Percentiles rank a stretch among this genome's conserved stretches.
phyloP scores from a whole-genome alignment of 2,888 invertebrate genomes.

The Sinohyriopsis cumingii region DNA sequence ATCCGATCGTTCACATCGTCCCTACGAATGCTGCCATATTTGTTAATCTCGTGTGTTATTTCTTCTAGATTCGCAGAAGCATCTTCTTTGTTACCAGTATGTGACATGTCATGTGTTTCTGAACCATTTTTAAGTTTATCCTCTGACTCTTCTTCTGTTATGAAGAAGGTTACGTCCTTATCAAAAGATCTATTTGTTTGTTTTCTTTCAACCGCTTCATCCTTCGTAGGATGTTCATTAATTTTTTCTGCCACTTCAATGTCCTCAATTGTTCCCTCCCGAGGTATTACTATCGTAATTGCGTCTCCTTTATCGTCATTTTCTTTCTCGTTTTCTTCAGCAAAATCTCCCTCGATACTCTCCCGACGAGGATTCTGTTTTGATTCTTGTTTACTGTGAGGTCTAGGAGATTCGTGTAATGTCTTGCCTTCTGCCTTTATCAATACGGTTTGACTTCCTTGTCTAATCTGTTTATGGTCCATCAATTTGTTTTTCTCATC shows the following conservation, averaged over 20 bases:
- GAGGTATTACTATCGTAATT: conserved; percentile 1
- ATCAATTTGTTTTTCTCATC: not conserved
- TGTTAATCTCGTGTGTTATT: too few relatives aligned
- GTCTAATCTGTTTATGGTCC: conserved; percentile 3
- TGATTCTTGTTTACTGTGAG: conserved; percentile 4
- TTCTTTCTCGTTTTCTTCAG: conserved; percentile 7
- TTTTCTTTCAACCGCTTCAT: conserved; percentile 8
- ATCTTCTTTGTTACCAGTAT: too few relatives aligned
- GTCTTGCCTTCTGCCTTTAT: conserved; percentile 3
- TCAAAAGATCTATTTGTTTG: conserved; percentile 2
- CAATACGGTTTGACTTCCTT: conserved; percentile 2
- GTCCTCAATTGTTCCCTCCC: not conserved
- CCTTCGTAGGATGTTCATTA: not conserved
- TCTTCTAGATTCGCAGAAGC: too few relatives aligned
- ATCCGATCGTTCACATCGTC: too few relatives aligned
- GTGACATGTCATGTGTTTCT: too few relatives aligned
- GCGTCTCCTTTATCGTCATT: not conserved
- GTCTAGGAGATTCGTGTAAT: conserved; percentile 1
- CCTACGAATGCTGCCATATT: too few relatives aligned
- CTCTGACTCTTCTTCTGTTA: conserved; percentile 1
- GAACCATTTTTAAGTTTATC: too few relatives aligned
- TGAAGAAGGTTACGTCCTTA: conserved; percentile 6
- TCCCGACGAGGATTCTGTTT: not conserved
- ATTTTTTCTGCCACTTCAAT: conserved; percentile 3
- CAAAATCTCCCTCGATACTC: conserved; percentile 3